Evolutionary conservation across 2,888 invertebrate genomes (phyloP).

Genomic region (Petrolisthes manimaculis): DNA sequence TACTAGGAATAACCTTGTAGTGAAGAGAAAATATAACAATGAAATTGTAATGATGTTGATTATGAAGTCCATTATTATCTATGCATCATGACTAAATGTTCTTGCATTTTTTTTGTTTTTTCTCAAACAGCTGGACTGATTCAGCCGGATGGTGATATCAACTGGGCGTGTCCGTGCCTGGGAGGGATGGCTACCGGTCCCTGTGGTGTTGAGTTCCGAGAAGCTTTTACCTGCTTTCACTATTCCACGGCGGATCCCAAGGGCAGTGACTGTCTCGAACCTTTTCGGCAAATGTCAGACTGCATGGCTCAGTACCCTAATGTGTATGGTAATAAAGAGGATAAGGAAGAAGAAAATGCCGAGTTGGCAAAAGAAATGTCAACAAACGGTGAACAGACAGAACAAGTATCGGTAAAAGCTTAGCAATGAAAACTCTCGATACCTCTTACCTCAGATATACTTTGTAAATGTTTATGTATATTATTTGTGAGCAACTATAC

Average conservation of each 20-base stretch:
- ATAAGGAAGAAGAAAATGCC: slow-evolving; percentile 68
- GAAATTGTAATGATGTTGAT: no score
- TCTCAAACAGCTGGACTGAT: slow-evolving; percentile 41
- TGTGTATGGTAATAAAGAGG: slow-evolving; percentile 78
- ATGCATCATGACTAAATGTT: not conserved
- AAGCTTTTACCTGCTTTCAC: slow-evolving; percentile 95
- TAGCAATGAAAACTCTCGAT: slow-evolving; percentile 9
- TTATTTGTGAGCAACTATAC: no score
- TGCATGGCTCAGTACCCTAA: slow-evolving; percentile 91
- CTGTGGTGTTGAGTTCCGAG: slow-evolving; percentile 91
- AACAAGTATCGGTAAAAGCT: slow-evolving; percentile 34
- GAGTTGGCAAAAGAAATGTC: slow-evolving; percentile 19
- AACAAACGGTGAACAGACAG: not conserved
- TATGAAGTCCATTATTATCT: not conserved
- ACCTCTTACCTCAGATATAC: not conserved
- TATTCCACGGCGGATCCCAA: slow-evolving; percentile 86
- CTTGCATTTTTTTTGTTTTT: not conserved
- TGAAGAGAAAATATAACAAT: no score
- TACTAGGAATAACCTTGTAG: no score
- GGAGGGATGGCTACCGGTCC: slow-evolving; percentile 98
- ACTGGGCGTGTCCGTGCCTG: slow-evolving; percentile 97
- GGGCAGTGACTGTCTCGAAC: slow-evolving; percentile 91
- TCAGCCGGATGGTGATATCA: slow-evolving; percentile 84
- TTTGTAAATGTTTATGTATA: no score
- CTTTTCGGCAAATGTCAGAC: slow-evolving; percentile 89